Percentiles rank a stretch among this genome's conserved stretches.
Conservation (phyloP, 92 coral and sea anemone species). For the Anthopleura xanthogrammica region DNA sequence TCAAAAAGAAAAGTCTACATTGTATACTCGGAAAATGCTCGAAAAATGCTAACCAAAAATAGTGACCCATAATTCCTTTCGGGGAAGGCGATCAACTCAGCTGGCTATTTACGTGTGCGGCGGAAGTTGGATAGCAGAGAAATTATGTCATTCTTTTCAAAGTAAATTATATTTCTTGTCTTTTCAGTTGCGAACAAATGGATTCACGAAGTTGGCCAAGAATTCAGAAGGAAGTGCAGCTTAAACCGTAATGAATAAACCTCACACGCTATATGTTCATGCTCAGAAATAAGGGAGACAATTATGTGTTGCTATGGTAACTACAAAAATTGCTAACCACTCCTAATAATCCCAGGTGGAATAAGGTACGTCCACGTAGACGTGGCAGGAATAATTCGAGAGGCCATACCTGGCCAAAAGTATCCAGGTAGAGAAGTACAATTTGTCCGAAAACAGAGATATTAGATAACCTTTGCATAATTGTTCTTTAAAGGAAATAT, state of each 20-base stretch:
- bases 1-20: too few relatives aligned
- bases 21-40: too few relatives aligned
- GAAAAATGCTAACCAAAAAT: too few relatives aligned
- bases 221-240: constrained; percentile 63
- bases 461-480: not conserved
- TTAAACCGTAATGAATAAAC: constrained; percentile 49
- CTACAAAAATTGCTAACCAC: not conserved
- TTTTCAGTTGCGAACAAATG: constrained; percentile 84
- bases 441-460: not conserved
- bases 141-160: not conserved
- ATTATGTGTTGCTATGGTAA: constrained; percentile 7
- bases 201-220: constrained; percentile 79
- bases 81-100: too few relatives aligned
- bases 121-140: too few relatives aligned
- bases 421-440: not conserved
- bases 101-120: too few relatives aligned
- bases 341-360: not conserved
- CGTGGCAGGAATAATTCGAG: not conserved
- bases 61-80: too few relatives aligned
- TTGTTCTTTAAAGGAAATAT: not conserved
- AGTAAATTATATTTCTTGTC: constrained; percentile 12
- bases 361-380: not conserved
- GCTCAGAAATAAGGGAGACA: not conserved
- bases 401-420: not conserved
- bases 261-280: not conserved